phyloP scores from a whole-genome alignment of 2,888 invertebrate species.

The Philopedon plagiatum region DNA sequence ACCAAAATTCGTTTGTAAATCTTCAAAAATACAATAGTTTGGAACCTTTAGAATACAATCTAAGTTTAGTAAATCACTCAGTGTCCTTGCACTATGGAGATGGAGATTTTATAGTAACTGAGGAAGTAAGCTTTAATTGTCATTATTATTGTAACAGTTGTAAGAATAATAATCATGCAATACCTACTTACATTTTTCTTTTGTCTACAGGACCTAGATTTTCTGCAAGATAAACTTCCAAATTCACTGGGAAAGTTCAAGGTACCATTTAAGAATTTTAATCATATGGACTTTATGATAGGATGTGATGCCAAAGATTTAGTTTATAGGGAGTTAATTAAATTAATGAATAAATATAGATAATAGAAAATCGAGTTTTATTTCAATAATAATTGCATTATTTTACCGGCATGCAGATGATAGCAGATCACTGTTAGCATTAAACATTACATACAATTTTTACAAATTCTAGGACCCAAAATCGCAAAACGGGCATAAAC shows the following conservation, averaged over 20 bases:
- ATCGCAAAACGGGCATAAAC: too few relatives aligned
- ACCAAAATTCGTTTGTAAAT: conserved; percentile 54
- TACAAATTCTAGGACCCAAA: too few relatives aligned
- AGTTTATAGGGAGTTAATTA: conserved; percentile 73
- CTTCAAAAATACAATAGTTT: conserved; percentile 53
- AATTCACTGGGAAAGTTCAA: conserved; percentile 73
- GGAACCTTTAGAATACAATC: conserved; percentile 58
- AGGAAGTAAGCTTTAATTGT: conserved; percentile 60
- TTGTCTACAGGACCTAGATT: conserved; percentile 72
- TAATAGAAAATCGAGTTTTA: conserved; percentile 22
- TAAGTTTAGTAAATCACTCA: conserved; percentile 69
- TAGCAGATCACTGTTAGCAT: too few relatives aligned
- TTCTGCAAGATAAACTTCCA: conserved; percentile 71
- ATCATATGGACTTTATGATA: conserved; percentile 81
- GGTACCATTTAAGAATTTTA: conserved; percentile 74
- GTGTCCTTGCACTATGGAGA: conserved; percentile 71
- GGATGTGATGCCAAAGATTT: conserved; percentile 74
- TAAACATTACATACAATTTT: too few relatives aligned
- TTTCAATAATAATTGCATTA: background rate
- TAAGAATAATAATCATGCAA: too few relatives aligned
- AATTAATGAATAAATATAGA: conserved; percentile 69
- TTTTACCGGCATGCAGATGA: background rate
- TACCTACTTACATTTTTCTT: background rate
- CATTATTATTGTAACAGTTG: background rate
- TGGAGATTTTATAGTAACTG: conserved; percentile 72